Base-by-base conservation (phyloP, 2,888 invertebrate genomes). In the Pandemis cinnamomeana region DNA sequence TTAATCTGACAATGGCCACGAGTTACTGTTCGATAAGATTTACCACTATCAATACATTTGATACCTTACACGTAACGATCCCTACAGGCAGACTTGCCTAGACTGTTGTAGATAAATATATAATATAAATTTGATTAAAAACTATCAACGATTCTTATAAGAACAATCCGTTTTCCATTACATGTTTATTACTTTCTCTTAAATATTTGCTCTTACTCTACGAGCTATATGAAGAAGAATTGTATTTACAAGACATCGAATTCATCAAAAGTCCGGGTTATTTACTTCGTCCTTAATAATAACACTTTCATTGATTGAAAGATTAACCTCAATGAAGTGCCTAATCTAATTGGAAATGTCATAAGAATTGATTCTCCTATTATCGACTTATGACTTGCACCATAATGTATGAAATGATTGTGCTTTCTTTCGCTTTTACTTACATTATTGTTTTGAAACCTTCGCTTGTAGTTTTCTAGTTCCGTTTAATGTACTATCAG, bases 341-440 rank as follows among this genome's bases (percentile, higher is more conserved):
- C 42, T 13, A 60, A 70, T 70, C 64, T 70, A 70, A 70, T 73
- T 73, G 69, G 69, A 73, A 73, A 73, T 64, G n/a, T 70, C 73
- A 66, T 73, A 63, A 48, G 10, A 48, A 10, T 61, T 44, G 46
- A 68, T 68, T 46, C 55, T 3, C 11, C 27, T 0, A 27, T 10
- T 27, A 27, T 58, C 27, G 7, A 11, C 58, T 58, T 58, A 27
- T 27, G 11, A 58, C 27, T 58, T 20, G 58, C 27, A 20, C 58
- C 27, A 27, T 58, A 55, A 20, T 55, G 7, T 8, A 8, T 20
- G 7, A 20, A 1, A 20, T 8, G 7, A 7, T 58, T 27, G 5
- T 15, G 20, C 6, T 20, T 63, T 63, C 11, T 3, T 15, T 15
- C 44, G 11, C n/a, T 20, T 8, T 63, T 63, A 11, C 20, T 46